Evolutionary conservation across 2,888 invertebrate species (phyloP).

Genomic region (Polia nebulosa): DNA sequence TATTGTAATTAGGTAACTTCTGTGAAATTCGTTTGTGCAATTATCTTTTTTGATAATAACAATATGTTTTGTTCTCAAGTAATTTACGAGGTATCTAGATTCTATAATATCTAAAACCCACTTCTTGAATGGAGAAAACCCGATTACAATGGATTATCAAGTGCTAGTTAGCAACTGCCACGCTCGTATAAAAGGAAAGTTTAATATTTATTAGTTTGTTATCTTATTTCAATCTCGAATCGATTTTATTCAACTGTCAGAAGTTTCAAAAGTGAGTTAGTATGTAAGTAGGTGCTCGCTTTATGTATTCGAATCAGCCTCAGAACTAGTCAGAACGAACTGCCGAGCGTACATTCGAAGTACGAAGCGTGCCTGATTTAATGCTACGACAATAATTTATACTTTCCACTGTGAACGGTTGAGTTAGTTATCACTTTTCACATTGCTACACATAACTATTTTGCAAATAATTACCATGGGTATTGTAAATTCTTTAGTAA

Average conservation of each 20-base stretch:
- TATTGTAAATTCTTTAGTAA: background rate
- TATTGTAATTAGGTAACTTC: background rate
- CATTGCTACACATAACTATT: background rate
- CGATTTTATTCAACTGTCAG: conserved; percentile 55
- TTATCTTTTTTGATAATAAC: background rate
- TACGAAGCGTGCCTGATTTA: conserved; percentile 35
- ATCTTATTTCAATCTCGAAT: conserved; percentile 45
- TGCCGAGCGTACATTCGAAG: conserved; percentile 23
- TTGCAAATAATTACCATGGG: no score
- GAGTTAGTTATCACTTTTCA: background rate
- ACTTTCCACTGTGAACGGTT: background rate
- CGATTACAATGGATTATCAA: conserved; percentile 16
- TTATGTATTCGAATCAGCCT: conserved; percentile 49
- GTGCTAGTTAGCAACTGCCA: conserved; percentile 7
- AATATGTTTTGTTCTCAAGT: background rate
- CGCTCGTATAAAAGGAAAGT: conserved; percentile 36
- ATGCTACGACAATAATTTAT: conserved; percentile 24
- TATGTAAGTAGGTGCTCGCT: conserved; percentile 17
- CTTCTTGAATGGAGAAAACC: background rate
- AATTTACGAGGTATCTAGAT: background rate
- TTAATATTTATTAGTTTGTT: conserved; percentile 43
- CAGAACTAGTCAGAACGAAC: conserved; percentile 29
- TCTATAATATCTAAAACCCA: background rate
- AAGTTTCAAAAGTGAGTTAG: conserved; percentile 34
- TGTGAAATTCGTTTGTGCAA: background rate